Base-by-base conservation (phyloP, 2,797 vertebrate species). In the Microchirus variegatus region DNA sequence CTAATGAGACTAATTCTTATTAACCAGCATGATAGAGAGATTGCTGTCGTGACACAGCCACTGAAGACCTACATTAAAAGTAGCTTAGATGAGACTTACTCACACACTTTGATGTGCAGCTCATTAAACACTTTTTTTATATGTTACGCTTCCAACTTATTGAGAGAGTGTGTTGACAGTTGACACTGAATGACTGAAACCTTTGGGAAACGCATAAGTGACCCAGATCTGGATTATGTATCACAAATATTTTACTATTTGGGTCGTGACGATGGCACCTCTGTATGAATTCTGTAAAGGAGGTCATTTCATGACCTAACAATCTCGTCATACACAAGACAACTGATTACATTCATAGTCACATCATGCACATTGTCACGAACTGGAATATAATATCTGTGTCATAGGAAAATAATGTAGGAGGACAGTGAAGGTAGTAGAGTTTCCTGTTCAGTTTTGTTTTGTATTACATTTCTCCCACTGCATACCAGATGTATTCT, bases 151-250 rank as follows among this genome's bases (percentile, higher is more conserved):
- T 69, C 17, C 40, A 13, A n/a, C 4, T 31, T 31, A 31, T 3
- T 50, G 43, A 52, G 36, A n/a, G 9, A 19, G 38, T 13, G 1
- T 12, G 12, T 4, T 37, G 15, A 22, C 0, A 18, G 5, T 13
- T 47, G 45, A 47, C 45, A 31, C 31, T 7, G 51, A 10, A 61
- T 10, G 37, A 14, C 17, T 44, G 9, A 65, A 31, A 31, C 10
- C 9, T 16, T 8, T 12, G 3, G 31, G 7, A 9, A 10, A 14
- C 5, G n/a, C 16, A 36, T 36, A 10, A 36, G 11, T 79, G 77
- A 82, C 77, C 78, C 44, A 83, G 55, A 72, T 80, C 15, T 71
- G 43, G 49, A 59, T 79, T 73, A 70, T 61, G 58, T 49, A 19
- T 17, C 11, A 13, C 12, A 31, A 16, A 17, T 59, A 26, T 61